Evolutionary conservation across 2,888 invertebrate species (phyloP), one percentile per base, ranked within the genome.

Genomic region (Ophraella communa): DNA sequence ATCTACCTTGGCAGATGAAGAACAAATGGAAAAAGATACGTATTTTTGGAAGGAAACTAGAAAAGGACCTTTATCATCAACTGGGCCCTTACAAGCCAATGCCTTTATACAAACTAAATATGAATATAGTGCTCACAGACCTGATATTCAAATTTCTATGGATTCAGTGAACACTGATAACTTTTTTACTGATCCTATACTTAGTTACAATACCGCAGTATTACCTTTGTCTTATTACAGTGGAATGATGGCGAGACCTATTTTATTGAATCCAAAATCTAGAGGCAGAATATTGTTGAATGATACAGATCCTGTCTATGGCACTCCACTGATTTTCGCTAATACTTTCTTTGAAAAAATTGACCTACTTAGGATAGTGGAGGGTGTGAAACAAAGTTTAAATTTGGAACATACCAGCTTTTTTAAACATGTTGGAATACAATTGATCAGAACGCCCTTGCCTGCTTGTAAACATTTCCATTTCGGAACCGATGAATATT

Each of bases 311-410:
- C 94, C 94, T 0, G 76, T 88, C 57, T 87, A 86, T 76, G 90
- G 91, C 0, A 85, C 85, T 53, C 94, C 94, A 0, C 79, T 90
- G 59, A 90, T 95, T 69, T 89, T 89, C 74, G 87, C 94, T 0
- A 88, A 88, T 70, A 89, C 88, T 60, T 90, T 89, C 62, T 85
- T 85, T 0, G 85, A 86, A n/a, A 83, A 85, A 71, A 84, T 87
- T 54, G 93, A 93, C 76, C 69, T 90, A 4, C 82, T 86, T 52
- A 83, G 84, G 10, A 83, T 91, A 71, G 79, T 90, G 14, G 85
- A 87, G 72, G 89, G 88, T 0, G 81, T 88, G 24, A 85, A 86
- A 69, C 88, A 87, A 67, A 86, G 84, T 23, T 76, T 88, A 14
- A 83, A 85, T 52, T 80, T 91, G 42, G 85, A 89, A 70, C 78